Evolutionary conservation across 1,140 invertebrate species (phyloP).

Genomic region (Heterodera schachtii): DNA sequence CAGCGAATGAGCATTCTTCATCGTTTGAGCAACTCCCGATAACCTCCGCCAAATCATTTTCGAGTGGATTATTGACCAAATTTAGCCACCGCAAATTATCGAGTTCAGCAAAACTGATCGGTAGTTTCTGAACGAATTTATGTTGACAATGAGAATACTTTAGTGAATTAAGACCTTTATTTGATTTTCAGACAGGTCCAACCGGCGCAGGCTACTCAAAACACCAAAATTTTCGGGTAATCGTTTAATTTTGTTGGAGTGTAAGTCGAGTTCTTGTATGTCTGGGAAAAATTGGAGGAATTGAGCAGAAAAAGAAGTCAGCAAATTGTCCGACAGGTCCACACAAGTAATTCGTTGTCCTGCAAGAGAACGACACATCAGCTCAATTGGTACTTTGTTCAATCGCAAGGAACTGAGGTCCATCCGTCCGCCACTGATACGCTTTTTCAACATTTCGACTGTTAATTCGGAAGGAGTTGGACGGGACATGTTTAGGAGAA

Average conservation of each 20-base stretch:
- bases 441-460: constrained; percentile 23
- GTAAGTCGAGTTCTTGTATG: constrained; percentile 10
- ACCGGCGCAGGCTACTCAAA: background rate
- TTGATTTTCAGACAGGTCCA: constrained; percentile 21
- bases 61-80: constrained; percentile 26
- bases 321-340: constrained; percentile 15
- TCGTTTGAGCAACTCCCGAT: constrained; percentile 14
- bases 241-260: constrained; percentile 7
- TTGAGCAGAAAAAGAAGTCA: constrained; percentile 8
- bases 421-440: constrained; percentile 12
- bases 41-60: constrained; percentile 25
- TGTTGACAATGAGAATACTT: background rate
- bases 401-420: constrained; percentile 20
- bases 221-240: constrained; percentile 19
- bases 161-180: constrained; percentile 16
- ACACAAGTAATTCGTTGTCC: constrained; percentile 17
- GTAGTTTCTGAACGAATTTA: constrained; percentile 9
- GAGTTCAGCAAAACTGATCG: constrained; percentile 19
- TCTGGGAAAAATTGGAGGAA: constrained; percentile 17
- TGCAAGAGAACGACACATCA: constrained; percentile 24
- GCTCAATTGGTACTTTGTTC: constrained; percentile 12
- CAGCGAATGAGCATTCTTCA: constrained; percentile 1
- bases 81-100: constrained; percentile 19
- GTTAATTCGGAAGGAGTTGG: background rate
- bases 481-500: background rate